These are phyloP conservation scores for Lepus townsendii DNA, from an alignment of 2,797 vertebrate species.

Conservation along the genomic window DNA sequence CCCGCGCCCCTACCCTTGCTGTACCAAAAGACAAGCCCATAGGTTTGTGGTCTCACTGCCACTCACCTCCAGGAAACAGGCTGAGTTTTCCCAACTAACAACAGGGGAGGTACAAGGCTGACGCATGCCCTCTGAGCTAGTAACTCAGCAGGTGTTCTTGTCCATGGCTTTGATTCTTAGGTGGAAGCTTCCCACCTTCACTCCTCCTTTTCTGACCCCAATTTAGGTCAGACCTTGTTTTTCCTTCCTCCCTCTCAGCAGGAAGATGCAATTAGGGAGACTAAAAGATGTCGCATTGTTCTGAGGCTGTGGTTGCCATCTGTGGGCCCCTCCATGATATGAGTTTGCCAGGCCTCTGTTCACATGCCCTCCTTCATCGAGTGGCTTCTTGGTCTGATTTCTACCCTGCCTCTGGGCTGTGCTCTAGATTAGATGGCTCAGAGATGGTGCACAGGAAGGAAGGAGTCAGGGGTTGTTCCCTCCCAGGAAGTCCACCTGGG, in stretches of 20 bases:
- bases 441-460: neutral
- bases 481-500: constrained; percentile 25
- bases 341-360: constrained; percentile 58
- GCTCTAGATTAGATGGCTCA: neutral
- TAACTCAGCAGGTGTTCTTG: neutral
- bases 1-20: neutral
- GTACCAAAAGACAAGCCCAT: neutral
- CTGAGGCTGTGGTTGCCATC: constrained; percentile 47
- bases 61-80: constrained; percentile 50
- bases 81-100: neutral
- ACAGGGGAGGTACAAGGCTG: neutral
- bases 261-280: constrained; percentile 55
- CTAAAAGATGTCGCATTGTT: constrained; percentile 56
- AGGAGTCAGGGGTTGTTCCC: neutral
- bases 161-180: constrained; percentile 46
- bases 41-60: constrained; percentile 45
- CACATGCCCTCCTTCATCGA: constrained; percentile 27
- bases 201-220: constrained; percentile 21
- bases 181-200: neutral
- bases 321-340: constrained; percentile 43
- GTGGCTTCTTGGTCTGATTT: constrained; percentile 66
- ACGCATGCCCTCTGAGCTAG: neutral
- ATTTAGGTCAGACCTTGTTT: constrained; percentile 57
- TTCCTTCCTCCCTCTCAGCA: constrained; percentile 43
- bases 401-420: neutral